A percentile compares a stretch with the other conserved stretches of the same genome.
phyloP scores from a whole-genome alignment of 2,888 invertebrate species.

The Rhingia rostrata region DNA sequence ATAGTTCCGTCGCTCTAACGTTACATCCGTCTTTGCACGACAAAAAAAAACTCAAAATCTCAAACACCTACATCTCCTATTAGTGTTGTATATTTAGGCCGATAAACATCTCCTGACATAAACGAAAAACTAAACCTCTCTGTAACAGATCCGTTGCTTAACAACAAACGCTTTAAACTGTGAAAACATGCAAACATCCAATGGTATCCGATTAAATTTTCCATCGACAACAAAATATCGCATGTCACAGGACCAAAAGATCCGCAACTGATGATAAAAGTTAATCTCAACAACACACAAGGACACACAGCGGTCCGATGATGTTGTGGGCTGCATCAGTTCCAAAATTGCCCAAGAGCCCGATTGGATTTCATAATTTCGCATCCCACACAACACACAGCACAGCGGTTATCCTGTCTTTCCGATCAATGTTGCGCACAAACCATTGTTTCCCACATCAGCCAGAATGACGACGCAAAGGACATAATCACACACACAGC shows the following conservation, averaged over 20 bases:
- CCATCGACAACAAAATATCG: slow-evolving; percentile 56
- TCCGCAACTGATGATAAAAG: slow-evolving; percentile 67
- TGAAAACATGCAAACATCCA: slow-evolving; percentile 71
- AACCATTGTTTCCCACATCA: slow-evolving; percentile 43
- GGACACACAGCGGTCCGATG: not conserved
- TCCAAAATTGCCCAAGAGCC: slow-evolving; percentile 23
- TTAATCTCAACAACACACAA: slow-evolving; percentile 61
- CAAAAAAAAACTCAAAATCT: slow-evolving; percentile 17
- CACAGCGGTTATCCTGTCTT: slow-evolving; percentile 53
- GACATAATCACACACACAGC: slow-evolving; percentile 5
- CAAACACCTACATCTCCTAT: not conserved
- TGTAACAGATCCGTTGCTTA: slow-evolving; percentile 11
- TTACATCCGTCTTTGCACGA: slow-evolving; percentile 39
- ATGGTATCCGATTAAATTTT: slow-evolving; percentile 64
- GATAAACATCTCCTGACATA: slow-evolving; percentile 44
- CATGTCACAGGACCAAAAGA: slow-evolving; percentile 54
- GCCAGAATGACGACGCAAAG: slow-evolving; percentile 24
- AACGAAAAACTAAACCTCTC: slow-evolving; percentile 26
- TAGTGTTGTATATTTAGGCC: not conserved
- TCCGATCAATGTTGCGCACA: slow-evolving; percentile 36
- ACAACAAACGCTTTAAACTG: slow-evolving; percentile 52
- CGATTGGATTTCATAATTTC: slow-evolving; percentile 65
- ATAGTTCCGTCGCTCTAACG: slow-evolving; percentile 7
- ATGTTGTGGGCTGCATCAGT: slow-evolving; percentile 32
- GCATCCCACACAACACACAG: slow-evolving; percentile 43